Evolutionary conservation across 2,113 vertebrate genomes (phyloP).

Genomic region (Pseudopipra pipra): DNA sequence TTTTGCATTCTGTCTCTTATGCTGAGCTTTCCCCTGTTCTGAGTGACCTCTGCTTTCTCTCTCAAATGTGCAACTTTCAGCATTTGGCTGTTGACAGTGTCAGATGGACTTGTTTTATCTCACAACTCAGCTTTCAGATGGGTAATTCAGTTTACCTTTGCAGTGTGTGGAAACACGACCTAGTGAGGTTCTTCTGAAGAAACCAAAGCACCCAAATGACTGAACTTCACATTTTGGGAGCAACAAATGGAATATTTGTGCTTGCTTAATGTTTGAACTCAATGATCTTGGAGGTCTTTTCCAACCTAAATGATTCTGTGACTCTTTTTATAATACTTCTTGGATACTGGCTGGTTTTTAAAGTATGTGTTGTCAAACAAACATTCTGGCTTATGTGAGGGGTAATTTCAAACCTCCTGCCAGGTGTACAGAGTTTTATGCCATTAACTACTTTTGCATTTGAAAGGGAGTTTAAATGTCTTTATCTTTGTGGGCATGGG

Average conservation of each 20-base stretch:
- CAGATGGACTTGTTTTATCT: not conserved
- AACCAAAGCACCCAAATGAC: not conserved
- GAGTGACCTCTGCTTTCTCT: not conserved
- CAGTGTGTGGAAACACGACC: not conserved
- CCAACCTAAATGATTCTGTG: not conserved
- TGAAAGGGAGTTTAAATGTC: not conserved
- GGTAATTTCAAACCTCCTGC: not conserved
- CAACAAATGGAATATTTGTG: not conserved
- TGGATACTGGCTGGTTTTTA: not conserved
- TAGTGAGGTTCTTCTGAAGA: not conserved
- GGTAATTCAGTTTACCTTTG: not conserved
- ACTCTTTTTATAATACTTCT: not conserved
- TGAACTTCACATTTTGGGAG: not conserved
- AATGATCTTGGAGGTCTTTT: not conserved
- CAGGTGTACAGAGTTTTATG: accelerated
- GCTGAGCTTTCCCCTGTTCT: not conserved
- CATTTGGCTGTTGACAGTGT: not conserved
- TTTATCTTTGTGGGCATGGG: not conserved
- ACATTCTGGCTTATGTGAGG: accelerated
- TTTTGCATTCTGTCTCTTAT: not conserved
- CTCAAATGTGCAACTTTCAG: not conserved
- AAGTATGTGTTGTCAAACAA: not conserved
- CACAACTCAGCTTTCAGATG: not conserved
- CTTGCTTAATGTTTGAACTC: not conserved
- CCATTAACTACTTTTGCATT: not conserved